Evolutionary conservation across 2,888 invertebrate species (phyloP).

Genomic region (Apoda limacodes): DNA sequence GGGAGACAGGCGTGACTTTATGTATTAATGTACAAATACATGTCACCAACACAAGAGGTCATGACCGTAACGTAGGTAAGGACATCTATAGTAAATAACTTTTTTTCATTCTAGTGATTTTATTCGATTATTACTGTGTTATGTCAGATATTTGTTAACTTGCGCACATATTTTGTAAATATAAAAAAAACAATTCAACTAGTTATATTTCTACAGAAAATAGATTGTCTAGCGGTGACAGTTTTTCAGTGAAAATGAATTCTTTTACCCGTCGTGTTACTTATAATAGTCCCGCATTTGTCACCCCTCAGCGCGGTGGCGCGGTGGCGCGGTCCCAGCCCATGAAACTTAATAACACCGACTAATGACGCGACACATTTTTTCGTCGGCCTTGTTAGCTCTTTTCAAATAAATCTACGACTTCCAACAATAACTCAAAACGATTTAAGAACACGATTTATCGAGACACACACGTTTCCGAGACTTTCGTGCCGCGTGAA

Average conservation of each 20-base stretch:
- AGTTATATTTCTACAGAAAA: too few relatives aligned
- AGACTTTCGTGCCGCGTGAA: slow-evolving; percentile 25
- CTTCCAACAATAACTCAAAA: slow-evolving; percentile 29
- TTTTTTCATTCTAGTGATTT: too few relatives aligned
- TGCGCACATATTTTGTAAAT: too few relatives aligned
- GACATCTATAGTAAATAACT: too few relatives aligned
- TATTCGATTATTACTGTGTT: too few relatives aligned
- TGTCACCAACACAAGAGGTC: too few relatives aligned
- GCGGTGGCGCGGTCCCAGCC: slow-evolving; percentile 13
- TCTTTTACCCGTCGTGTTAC: slow-evolving; percentile 3
- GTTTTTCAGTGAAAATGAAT: slow-evolving; percentile 3
- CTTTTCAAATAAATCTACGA: slow-evolving; percentile 31
- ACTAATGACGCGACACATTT: slow-evolving; percentile 29
- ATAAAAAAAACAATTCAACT: too few relatives aligned
- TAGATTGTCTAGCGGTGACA: neutral
- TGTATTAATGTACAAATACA: too few relatives aligned
- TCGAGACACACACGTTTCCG: slow-evolving; percentile 32
- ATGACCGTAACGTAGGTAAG: too few relatives aligned
- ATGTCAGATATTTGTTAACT: too few relatives aligned
- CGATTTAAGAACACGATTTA: slow-evolving; percentile 38
- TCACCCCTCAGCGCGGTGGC: slow-evolving; percentile 1
- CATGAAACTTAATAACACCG: slow-evolving; percentile 17
- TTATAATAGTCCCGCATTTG: slow-evolving; percentile 6
- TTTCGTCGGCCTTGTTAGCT: slow-evolving; percentile 24
- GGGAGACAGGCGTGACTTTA: too few relatives aligned